Conservation (phyloP, 2,888 invertebrate species). For the Nipponacmea schrenckii region DNA sequence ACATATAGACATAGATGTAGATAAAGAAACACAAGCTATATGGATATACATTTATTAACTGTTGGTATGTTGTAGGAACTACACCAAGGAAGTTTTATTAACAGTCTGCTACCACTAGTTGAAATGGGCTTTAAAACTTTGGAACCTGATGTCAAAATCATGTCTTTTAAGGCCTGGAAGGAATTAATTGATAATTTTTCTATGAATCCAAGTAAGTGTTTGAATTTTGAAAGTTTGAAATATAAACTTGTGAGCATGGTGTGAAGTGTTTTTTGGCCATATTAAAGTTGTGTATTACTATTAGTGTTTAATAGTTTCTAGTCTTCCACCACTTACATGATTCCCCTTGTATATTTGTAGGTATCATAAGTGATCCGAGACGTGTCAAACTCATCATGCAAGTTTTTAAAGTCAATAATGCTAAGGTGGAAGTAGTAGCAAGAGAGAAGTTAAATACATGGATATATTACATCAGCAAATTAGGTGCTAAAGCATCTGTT, state of each 20-base stretch:
- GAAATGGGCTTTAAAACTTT: constrained; percentile 59
- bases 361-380: constrained; percentile 53
- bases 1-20: too few species aligned
- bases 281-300: too few species aligned
- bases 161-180: constrained; percentile 58
- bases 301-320: too few species aligned
- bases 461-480: constrained; percentile 60
- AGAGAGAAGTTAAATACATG: constrained; percentile 56
- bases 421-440: constrained; percentile 57
- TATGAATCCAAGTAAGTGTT: constrained; percentile 47
- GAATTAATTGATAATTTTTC: constrained; percentile 62
- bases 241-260: too few species aligned
- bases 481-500: constrained; percentile 46
- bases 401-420: constrained; percentile 59
- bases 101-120: constrained; percentile 53
- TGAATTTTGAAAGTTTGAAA: too few species aligned
- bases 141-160: constrained; percentile 43
- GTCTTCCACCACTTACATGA: not conserved
- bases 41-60: too few species aligned
- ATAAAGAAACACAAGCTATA: too few species aligned
- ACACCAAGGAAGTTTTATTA: constrained; percentile 56
- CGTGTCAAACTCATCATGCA: constrained; percentile 63
- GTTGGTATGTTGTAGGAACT: constrained; percentile 47
- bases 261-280: too few species aligned
- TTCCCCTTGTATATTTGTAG: constrained; percentile 39